A percentile compares a stretch with the other conserved stretches of the same genome.
phyloP scores from a whole-genome alignment of 2,888 invertebrate genomes.

The Oscheius sp. region DNA sequence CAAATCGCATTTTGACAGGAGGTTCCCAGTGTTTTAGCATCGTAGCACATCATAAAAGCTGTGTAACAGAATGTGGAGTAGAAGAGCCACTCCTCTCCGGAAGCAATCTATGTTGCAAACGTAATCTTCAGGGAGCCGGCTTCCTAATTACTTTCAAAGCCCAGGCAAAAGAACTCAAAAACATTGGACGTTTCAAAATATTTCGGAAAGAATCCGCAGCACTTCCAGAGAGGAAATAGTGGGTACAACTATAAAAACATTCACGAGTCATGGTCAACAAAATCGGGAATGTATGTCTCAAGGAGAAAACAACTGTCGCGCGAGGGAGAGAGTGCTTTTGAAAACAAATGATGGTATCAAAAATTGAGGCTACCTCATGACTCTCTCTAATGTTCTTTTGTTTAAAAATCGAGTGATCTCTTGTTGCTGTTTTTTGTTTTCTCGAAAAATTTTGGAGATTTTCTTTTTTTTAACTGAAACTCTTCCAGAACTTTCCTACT shows the following conservation, averaged over 20 bases:
- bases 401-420: too few species aligned
- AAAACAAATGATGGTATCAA: too few species aligned
- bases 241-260: too few species aligned
- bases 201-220: too few species aligned
- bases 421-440: too few species aligned
- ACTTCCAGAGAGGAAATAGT: too few species aligned
- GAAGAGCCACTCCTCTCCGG: conserved; percentile 5
- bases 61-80: background rate
- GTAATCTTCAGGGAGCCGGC: conserved; percentile 5
- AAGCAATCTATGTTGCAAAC: conserved; percentile 9
- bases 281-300: background rate
- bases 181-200: too few species aligned
- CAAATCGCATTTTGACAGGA: background rate
- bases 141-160: conserved; percentile 5
- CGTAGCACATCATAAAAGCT: conserved; percentile 16
- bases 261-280: conserved; percentile 17
- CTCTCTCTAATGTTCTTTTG: too few species aligned
- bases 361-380: too few species aligned
- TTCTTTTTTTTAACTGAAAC: too few species aligned
- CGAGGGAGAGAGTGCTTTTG: background rate
- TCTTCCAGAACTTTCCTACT: too few species aligned
- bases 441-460: too few species aligned
- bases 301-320: background rate
- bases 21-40: background rate
- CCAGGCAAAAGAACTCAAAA: background rate